Base-by-base conservation (phyloP, 2,888 invertebrate species). In the Carpatolechia fugitivella region DNA sequence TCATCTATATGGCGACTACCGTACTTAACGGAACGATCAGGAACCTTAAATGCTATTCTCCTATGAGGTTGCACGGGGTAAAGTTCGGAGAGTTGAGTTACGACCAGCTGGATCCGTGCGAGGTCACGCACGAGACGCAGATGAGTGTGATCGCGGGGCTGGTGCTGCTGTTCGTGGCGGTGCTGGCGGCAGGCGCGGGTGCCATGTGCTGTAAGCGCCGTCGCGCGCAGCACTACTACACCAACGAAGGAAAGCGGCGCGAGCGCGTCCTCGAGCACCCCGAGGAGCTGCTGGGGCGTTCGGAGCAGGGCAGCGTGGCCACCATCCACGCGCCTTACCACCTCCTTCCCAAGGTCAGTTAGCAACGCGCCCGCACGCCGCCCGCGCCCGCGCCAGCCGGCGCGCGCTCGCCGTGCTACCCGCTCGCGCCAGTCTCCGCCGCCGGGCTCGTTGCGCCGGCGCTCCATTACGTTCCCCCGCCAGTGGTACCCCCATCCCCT, bases 161-260 rank as follows among this genome's bases (percentile, higher is more conserved):
- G 72, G 92, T 72, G 72, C 59, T 90, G 52, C 60, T 90, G 13
- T 75, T 82, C 16, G 78, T 87, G 11, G 82, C 87, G 0, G 74
- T 88, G 33, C 57, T 89, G 29, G 82, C 93, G 1, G 93, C 92
- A 0, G 90, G 92, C 35, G 88, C 93, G 1, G 91, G 90, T 0
- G 92, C 92, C 1, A 83, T 94, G 52, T 92, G 92, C 66, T 95
- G 94, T 67, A 93, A 94, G 65, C 91, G 94, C 41, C 93, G 93
- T 56, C 92, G 94, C 61, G 93, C 94, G 3, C 93, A 94, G 3
- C 92, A 93, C 47, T 96, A 96, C 80, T 96, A 96, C 76, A 96
- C 96, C 8, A 93, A 95, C 72, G 96, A 96, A 78, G 95, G 95
- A 74, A 93, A 93, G 61, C 74, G 85, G 1, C 74, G 80, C 6